phyloP scores from a whole-genome alignment of 2,888 invertebrate genomes.

The Melieria crassipennis region DNA sequence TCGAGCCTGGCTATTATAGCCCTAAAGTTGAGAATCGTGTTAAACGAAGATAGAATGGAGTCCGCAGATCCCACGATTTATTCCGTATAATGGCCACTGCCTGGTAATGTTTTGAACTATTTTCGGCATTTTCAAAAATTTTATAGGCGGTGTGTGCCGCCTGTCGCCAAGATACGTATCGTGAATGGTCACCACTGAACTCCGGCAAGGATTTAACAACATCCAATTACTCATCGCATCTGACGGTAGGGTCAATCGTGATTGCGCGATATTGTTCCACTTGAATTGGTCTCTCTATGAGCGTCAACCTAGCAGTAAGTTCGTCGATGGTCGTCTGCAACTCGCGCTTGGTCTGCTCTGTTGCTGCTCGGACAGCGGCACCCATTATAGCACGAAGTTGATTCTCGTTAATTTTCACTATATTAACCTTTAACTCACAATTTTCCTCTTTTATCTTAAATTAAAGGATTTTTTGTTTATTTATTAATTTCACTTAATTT shows the following conservation, averaged over 20 bases:
- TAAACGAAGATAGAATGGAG: conserved; percentile 32
- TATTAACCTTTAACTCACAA: too few relatives aligned
- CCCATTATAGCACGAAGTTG: too few relatives aligned
- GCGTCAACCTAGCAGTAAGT: too few relatives aligned
- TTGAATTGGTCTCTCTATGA: not conserved
- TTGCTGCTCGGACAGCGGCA: too few relatives aligned
- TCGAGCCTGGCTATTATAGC: conserved; percentile 36
- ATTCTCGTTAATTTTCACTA: too few relatives aligned
- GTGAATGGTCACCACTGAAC: conserved; percentile 23
- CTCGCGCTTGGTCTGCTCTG: too few relatives aligned
- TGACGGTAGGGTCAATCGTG: not conserved
- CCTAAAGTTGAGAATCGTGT: conserved; percentile 35
- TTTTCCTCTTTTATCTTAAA: too few relatives aligned
- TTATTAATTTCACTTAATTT: too few relatives aligned
- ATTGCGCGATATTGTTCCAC: not conserved
- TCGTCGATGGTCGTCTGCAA: too few relatives aligned
- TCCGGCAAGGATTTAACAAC: conserved; percentile 30
- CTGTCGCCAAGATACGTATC: conserved; percentile 36
- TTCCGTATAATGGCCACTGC: conserved; percentile 34
- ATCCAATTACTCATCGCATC: conserved; percentile 29
- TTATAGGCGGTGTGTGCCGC: conserved; percentile 16
- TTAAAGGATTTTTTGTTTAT: too few relatives aligned
- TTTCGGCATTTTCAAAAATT: conserved; percentile 18
- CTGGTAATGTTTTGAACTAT: conserved; percentile 33
- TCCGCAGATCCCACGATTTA: conserved; percentile 29